Evolutionary conservation across 2,113 vertebrate species (phyloP), one percentile per base, ranked within the genome.

Genomic region (Thalassarche chlororhynchos): DNA sequence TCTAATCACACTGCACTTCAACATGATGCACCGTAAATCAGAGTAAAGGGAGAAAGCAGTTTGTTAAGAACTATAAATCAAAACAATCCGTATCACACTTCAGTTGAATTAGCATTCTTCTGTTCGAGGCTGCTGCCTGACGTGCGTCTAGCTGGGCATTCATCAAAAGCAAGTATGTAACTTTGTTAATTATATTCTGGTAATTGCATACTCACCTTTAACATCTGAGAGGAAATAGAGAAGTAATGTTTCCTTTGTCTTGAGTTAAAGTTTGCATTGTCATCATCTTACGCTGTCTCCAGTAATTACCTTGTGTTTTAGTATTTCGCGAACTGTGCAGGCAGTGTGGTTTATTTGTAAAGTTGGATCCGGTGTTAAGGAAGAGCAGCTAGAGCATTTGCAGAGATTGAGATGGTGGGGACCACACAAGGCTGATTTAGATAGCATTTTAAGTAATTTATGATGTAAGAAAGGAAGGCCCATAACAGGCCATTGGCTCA

Each of bases 141-240:
- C 2, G 2, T 19, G 61, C 9, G 5, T 79, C 71, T 93, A 76
- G 91, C 70, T 74, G 70, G 74, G 81, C 65, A 51, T 51, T 78
- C 91, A 93, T 88, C 71, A 90, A 82, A 96, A 74, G 46, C 85
- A 28, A 69, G 58, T 44, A 36, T 75, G 70, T 55, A 95, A 93
- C 89, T 95, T 78, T 87, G 69, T 89, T 95, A 97, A 95, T 96
- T 96, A 84, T 81, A 74, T 90, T 84, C 91, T 95, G 62, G 66
- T 94, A 97, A 96, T 97, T 97, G 76, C 90, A 66, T 58, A 38
- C 60, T 94, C 81, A 92, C 89, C 94, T 96, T 90, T 79, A 95
- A 87, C 86, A 84, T 57, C 0, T 11, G 55, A 92, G 40, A 77
- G 71, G 55, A 90, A 92, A 65, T 7, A 77, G 58, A 94, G 65